Evolutionary conservation across 2,797 vertebrate genomes (phyloP).

Genomic region (Pampus argenteus): DNA sequence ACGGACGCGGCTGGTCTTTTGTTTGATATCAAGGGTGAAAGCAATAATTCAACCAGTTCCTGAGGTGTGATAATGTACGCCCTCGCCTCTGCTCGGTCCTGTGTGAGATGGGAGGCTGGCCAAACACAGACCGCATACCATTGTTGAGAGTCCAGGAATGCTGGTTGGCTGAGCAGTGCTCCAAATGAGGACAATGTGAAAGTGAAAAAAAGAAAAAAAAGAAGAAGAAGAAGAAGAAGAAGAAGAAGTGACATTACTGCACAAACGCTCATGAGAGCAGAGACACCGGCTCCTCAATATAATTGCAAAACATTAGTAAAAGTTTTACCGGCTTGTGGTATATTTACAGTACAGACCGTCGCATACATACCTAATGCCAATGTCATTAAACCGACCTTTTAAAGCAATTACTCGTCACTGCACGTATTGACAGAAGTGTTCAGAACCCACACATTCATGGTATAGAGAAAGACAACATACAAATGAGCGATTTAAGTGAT

Average conservation of each 20-base stretch:
- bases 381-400: not conserved
- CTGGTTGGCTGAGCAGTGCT: conserved; percentile 24
- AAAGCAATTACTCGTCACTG: not conserved
- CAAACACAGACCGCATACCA: conserved; percentile 59
- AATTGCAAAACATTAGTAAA: not conserved
- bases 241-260: conserved; percentile 24
- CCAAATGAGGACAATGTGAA: conserved; percentile 30
- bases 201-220: conserved; percentile 28
- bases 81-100: conserved; percentile 28
- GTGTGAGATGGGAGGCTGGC: conserved; percentile 34
- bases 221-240: not conserved
- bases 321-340: not conserved
- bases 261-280: conserved; percentile 10
- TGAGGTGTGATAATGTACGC: conserved; percentile 61
- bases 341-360: not conserved
- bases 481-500: conserved; percentile 1
- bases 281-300: not conserved
- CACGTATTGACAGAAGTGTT: too few species aligned
- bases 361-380: not conserved
- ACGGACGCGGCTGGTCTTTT: conserved; percentile 21
- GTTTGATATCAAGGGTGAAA: conserved; percentile 52
- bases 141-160: conserved; percentile 49
- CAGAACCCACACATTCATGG: too few species aligned
- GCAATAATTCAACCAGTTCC: conserved; percentile 34
- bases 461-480: not conserved